A percentile compares a stretch with the other conserved stretches of the same genome.
These are phyloP conservation scores for Brachionus rubens DNA, from an alignment of 1,140 invertebrate genomes.

Conservation along the genomic window DNA sequence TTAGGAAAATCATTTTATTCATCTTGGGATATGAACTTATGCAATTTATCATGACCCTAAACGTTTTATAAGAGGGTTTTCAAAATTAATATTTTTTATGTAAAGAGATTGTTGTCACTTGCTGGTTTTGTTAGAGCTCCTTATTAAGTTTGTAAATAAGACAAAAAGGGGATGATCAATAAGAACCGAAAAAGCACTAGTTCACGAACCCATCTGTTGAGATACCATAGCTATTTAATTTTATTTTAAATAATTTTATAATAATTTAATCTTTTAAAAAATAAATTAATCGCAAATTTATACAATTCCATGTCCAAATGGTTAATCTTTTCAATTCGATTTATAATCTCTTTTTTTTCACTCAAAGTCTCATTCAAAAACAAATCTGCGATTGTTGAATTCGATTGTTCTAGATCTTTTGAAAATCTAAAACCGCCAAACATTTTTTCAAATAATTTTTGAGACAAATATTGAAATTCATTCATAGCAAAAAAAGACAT, in stretches of 20 bases:
- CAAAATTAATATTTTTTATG: too few species aligned
- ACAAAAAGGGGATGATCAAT: too few species aligned
- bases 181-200: too few species aligned
- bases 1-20: too few species aligned
- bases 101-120: too few species aligned
- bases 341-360: conserved; percentile 69
- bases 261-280: conserved; percentile 73
- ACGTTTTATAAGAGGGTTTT: too few species aligned
- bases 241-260: background rate
- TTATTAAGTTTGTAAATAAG: too few species aligned
- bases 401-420: conserved; percentile 81
- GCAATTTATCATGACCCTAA: too few species aligned
- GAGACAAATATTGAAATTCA: conserved; percentile 46
- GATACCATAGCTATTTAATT: too few species aligned
- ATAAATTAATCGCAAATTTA: conserved; percentile 81
- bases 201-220: too few species aligned
- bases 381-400: conserved; percentile 64
- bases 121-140: too few species aligned
- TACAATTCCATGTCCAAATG: conserved; percentile 87
- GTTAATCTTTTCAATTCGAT: conserved; percentile 76
- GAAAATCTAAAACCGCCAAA: conserved; percentile 81
- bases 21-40: too few species aligned
- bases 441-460: conserved; percentile 79
- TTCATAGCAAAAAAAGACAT: conserved; percentile 16
- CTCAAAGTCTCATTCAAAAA: conserved; percentile 62